These are phyloP conservation scores for Ectemnius lituratus DNA, from an alignment of 2,888 invertebrate species.

Conservation along the genomic window DNA sequence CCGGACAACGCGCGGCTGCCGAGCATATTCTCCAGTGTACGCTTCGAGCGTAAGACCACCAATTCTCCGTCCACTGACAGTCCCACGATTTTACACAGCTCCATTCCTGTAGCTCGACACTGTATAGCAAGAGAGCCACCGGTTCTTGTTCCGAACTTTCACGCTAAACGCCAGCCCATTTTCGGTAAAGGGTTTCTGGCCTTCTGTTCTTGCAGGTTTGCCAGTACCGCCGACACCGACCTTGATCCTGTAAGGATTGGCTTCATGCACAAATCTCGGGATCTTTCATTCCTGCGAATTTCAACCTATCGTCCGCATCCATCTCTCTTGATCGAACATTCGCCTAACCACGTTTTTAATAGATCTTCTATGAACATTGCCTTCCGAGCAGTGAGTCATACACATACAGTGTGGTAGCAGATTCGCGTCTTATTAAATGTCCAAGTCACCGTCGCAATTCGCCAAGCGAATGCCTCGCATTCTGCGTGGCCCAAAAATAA, in stretches of 20 bases:
- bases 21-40: slow-evolving; percentile 16
- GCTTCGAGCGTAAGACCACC: background rate
- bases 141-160: slow-evolving; percentile 7
- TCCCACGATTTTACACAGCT: slow-evolving; percentile 18
- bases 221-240: background rate
- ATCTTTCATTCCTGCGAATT: too few species aligned
- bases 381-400: too few species aligned
- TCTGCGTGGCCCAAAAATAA: slow-evolving; percentile 56
- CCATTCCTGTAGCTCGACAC: slow-evolving; percentile 20
- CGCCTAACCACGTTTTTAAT: too few species aligned
- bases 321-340: too few species aligned
- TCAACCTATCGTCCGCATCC: too few species aligned
- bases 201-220: background rate
- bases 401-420: background rate
- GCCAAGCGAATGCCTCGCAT: slow-evolving; percentile 37
- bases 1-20: slow-evolving; percentile 29
- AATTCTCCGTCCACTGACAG: slow-evolving; percentile 35
- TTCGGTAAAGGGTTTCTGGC: slow-evolving; percentile 1
- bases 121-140: slow-evolving; percentile 19
- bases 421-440: slow-evolving; percentile 10
- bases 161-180: slow-evolving; percentile 5
- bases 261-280: too few species aligned
- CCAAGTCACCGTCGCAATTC: slow-evolving; percentile 42
- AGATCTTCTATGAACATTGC: too few species aligned
- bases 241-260: background rate